These are phyloP conservation scores for Acanthis flammea DNA, from an alignment of 2,797 vertebrate species.

Conservation along the genomic window DNA sequence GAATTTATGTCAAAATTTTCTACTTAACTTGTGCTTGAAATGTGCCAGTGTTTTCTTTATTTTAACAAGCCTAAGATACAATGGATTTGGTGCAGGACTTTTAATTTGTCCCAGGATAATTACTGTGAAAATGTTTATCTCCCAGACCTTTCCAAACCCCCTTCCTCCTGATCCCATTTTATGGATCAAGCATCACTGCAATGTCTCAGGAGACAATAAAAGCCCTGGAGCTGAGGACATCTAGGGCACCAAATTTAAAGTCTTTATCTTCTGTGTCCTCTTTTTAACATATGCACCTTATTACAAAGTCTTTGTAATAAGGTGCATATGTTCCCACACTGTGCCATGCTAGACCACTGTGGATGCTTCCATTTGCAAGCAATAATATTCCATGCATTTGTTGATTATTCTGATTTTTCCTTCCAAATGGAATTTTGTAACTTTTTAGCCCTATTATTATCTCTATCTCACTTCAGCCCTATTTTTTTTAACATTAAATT, in stretches of 20 bases:
- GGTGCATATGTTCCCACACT: neutral
- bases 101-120: neutral
- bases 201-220: neutral
- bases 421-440: neutral
- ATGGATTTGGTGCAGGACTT: fast-evolving
- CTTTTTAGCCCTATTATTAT: neutral
- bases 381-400: neutral
- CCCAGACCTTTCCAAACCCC: neutral
- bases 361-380: neutral
- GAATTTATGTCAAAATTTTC: neutral
- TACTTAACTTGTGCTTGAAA: neutral
- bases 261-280: neutral
- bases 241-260: neutral
- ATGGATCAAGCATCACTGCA: neutral
- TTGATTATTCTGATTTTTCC: neutral
- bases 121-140: neutral
- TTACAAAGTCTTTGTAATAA: neutral
- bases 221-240: neutral
- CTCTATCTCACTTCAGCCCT: neutral
- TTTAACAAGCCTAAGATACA: neutral
- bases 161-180: neutral
- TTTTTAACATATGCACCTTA: neutral
- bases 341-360: neutral
- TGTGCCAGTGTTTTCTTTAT: neutral
- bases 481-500: neutral